Base-by-base conservation (phyloP, 2,113 vertebrate genomes). In the Gobio gobio region DNA sequence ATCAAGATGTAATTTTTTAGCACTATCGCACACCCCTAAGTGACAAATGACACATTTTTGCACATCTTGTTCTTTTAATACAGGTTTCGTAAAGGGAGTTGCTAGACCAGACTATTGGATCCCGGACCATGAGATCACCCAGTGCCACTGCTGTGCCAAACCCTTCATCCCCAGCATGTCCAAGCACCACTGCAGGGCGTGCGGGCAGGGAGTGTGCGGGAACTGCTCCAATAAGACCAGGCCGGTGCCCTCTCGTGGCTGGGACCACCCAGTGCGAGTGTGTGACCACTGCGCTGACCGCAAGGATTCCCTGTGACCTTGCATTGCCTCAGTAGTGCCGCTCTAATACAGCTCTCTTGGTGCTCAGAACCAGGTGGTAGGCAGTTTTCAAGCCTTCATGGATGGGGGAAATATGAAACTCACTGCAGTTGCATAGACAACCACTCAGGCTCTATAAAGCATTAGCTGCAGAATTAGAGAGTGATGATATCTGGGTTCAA, bases 31-130 rank as follows among this genome's bases (percentile, higher is more conserved):
- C 36, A 5, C 36, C 36, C 5, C 36, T 5, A 47, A 2, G 45
- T 4, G 12, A 49, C 47, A 49, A 49, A 49, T 56, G 2, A 3
- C 4, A 5, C 12, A 1, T 47, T 14, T 24, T 47, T 24, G 12
- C n/a, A 73, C 40, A 24, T 10, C 3, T 14, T 78, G 20, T 78
- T 10, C 13, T 59, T 40, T 22, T 22, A 56, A 20, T 56, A 22
- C 89, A 96, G 95, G 94, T 78, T 94, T 96, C 7, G 90, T 96
- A 36, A 96, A 96, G 85, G 94, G 94, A 0, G 94, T 94, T 49
- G 95, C 95, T 1, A 91, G 94, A 5, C 95, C 95, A 0, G 94
- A 94, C 76, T 96, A 96, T 90, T 96, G 95, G 95, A 90, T 96
- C 4, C 94, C 95, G 0, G 95, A 96, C 85, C 92, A 95, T 12